Percentiles rank a stretch among this genome's conserved stretches.
Conservation (phyloP, 2,113 vertebrate genomes). For the Tragulus kanchil region DNA sequence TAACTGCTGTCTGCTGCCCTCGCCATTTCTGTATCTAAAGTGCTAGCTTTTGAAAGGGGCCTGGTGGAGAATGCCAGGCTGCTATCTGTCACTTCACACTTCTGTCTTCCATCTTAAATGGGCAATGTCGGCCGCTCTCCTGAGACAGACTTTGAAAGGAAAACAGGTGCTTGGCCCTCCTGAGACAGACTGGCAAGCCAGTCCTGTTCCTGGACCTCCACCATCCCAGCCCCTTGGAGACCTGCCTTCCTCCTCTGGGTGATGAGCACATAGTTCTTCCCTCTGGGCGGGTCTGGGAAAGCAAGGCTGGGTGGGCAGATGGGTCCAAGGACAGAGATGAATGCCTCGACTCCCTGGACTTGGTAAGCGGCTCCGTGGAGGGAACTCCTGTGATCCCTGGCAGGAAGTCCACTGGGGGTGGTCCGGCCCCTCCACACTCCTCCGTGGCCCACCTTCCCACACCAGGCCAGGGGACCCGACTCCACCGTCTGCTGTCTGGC, state of each 20-base stretch:
- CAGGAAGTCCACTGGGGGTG: background rate
- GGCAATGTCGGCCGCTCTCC: too few species aligned
- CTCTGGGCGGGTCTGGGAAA: background rate
- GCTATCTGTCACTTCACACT: background rate
- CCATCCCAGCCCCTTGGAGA: background rate
- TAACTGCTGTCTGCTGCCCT: background rate
- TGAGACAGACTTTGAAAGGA: background rate
- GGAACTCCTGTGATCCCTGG: background rate
- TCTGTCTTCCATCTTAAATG: background rate
- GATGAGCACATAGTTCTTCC: background rate
- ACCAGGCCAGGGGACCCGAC: background rate
- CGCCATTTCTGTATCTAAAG: too few species aligned
- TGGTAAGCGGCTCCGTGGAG: background rate
- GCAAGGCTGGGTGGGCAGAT: background rate
- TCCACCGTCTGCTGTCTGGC: background rate
- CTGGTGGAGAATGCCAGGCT: background rate
- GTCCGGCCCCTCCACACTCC: background rate
- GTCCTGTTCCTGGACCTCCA: background rate
- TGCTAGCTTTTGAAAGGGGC: too few species aligned
- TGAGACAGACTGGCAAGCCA: background rate
- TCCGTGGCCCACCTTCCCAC: background rate
- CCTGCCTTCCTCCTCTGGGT: background rate
- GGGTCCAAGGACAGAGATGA: background rate
- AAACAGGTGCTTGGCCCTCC: background rate
- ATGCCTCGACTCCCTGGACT: background rate